A percentile compares a stretch with the other conserved stretches of the same genome.
phyloP scores from a whole-genome alignment of 2,888 invertebrate species.

The Barypeithes pellucidus region DNA sequence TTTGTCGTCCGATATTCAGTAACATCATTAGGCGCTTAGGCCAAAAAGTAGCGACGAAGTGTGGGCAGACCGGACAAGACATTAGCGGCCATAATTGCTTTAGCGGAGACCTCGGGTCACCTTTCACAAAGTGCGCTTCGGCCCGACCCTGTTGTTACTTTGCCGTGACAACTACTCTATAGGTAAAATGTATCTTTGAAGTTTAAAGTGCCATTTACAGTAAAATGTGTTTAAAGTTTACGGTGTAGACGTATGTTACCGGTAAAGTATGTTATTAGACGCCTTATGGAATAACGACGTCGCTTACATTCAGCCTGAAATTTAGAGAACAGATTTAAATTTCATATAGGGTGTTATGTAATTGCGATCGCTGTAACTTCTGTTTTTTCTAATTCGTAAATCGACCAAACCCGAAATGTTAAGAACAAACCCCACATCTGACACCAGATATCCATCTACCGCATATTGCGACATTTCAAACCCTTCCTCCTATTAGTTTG shows the following conservation, averaged over 20 bases:
- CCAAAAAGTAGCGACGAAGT: conserved; percentile 66
- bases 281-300: not conserved
- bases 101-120: conserved; percentile 55
- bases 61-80: conserved; percentile 69
- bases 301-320: too few species aligned
- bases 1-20: conserved; percentile 67
- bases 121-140: conserved; percentile 46
- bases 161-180: conserved; percentile 43
- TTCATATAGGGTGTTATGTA: too few species aligned
- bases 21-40: conserved; percentile 69
- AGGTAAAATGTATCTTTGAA: conserved; percentile 40
- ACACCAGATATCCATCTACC: too few species aligned
- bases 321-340: too few species aligned
- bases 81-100: conserved; percentile 70
- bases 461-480: too few species aligned
- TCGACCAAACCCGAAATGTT: too few species aligned
- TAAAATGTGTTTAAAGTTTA: conserved; percentile 1
- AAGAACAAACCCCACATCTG: too few species aligned
- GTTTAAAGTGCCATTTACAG: conserved; percentile 30
- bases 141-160: conserved; percentile 42
- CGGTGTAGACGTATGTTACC: not conserved
- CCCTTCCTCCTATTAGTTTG: too few species aligned
- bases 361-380: too few species aligned
- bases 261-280: not conserved
- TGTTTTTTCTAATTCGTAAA: too few species aligned